Base-by-base conservation (phyloP, 37 sponge, comb jelly and placozoan species). In the Geodia barretti region DNA sequence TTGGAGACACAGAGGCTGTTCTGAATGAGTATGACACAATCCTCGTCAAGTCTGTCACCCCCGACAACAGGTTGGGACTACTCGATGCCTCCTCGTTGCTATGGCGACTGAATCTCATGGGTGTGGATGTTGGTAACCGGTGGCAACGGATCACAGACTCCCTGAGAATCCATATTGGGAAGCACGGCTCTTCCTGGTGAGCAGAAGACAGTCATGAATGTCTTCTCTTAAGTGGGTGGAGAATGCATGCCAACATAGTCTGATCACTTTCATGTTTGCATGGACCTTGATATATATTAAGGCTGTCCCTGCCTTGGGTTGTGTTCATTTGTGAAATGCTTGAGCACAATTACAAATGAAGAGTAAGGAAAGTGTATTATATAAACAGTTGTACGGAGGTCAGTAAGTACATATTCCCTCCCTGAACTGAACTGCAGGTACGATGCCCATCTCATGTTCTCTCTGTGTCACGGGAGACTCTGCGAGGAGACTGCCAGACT, bases 1-100 rank as follows among this genome's bases (percentile, higher is more conserved):
- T 88, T 2, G 83, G 77, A 3, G 82, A 88, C 30, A 62, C 30
- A 14, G 64, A 70, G 7, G 47, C 75, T 4, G 83, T 88, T 20
- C 35, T 88, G 64, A 29, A 31, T 5, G 88, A 92, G 67, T 92
- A 74, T 77, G 93, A 92, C 40, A 73, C 41, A 25, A 66, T 82
- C 8, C 11, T 92, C 29, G 28, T 37, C 29, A 29, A 74, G 8
- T 77, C 64, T 14, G 73, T 74, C 8, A 38, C 42, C 0, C 32
- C 82, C 31, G 85, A 81, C 24, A 80, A 88, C 32, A 19, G 67
- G 17, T 68, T 73, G 19, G 82, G 75, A 28, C 82, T 93, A 5
- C 58, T 93, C 28, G 93, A 93, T 85, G 86, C 83, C 19, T 76
- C 89, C 25, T 93, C 93, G 30, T 73, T 93, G 74, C 83, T 93